Percentiles rank a stretch among this genome's conserved stretches.
Evolutionary conservation across 2,797 vertebrate species (phyloP).

Genomic region (Naso thynnoides): DNA sequence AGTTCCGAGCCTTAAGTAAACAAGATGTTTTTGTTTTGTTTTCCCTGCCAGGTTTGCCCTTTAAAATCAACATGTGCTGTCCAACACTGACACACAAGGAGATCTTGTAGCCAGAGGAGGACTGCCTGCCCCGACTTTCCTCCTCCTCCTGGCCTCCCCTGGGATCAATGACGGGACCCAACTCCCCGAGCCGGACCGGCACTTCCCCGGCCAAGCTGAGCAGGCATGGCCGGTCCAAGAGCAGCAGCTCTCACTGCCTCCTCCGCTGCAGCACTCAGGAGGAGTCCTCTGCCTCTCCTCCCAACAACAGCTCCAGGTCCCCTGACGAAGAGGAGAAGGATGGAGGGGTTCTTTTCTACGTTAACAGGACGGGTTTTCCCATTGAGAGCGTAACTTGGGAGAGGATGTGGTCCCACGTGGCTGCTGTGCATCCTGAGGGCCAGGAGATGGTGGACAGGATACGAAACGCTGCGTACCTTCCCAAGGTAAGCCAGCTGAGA

Average conservation of each 20-base stretch:
- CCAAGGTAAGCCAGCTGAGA: slow-evolving; percentile 87
- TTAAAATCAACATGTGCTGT: slow-evolving; percentile 54
- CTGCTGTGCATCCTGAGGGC: slow-evolving; percentile 91
- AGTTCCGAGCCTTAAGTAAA: neutral
- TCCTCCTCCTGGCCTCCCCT: slow-evolving; percentile 11
- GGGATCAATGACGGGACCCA: slow-evolving; percentile 87
- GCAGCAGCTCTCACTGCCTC: slow-evolving; percentile 83
- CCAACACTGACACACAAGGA: slow-evolving; percentile 7
- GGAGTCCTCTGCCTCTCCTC: slow-evolving; percentile 75
- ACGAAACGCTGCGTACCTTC: slow-evolving; percentile 87
- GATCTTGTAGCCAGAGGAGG: slow-evolving; percentile 53
- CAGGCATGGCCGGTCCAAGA: slow-evolving; percentile 91
- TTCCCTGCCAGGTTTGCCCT: slow-evolving; percentile 25
- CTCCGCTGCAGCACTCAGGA: slow-evolving; percentile 71
- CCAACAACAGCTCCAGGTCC: slow-evolving; percentile 83
- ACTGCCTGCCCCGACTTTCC: slow-evolving; percentile 9
- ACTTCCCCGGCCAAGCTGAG: slow-evolving; percentile 82
- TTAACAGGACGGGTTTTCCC: slow-evolving; percentile 94
- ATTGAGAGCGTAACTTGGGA: slow-evolving; percentile 94
- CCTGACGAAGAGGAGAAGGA: slow-evolving; percentile 93
- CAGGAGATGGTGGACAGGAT: slow-evolving; percentile 92
- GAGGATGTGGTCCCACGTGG: slow-evolving; percentile 95
- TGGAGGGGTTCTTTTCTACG: slow-evolving; percentile 91
- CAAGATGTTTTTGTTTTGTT: neutral
- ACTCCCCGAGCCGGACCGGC: slow-evolving; percentile 77